These are phyloP conservation scores for Heliconius congener DNA, from an alignment of 1,140 invertebrate genomes.

Conservation along the genomic window DNA sequence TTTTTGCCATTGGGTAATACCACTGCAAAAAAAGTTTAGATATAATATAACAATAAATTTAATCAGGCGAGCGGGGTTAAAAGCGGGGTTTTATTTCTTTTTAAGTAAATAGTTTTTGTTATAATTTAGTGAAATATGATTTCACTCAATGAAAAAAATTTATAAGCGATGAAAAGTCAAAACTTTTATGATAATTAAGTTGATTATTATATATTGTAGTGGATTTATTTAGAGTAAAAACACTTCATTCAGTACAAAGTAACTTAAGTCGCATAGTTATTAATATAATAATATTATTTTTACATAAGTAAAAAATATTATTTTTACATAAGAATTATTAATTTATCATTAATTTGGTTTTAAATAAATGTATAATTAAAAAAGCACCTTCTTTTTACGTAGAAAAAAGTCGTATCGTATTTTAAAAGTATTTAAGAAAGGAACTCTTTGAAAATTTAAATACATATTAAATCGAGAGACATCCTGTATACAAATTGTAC, in stretches of 20 bases:
- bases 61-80: too few species aligned
- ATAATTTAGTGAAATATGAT: neutral
- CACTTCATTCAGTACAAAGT: too few species aligned
- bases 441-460: conserved; percentile 11
- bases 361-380: conserved; percentile 5
- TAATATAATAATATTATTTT: neutral
- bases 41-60: too few species aligned
- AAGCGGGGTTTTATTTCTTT: too few species aligned
- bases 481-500: neutral
- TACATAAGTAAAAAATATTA: neutral
- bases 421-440: neutral
- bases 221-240: neutral
- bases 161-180: neutral
- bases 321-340: neutral
- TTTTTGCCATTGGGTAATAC: too few species aligned
- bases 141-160: neutral
- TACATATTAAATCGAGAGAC: conserved; percentile 4
- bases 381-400: conserved; percentile 4
- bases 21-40: too few species aligned
- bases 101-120: too few species aligned
- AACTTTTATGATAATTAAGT: neutral
- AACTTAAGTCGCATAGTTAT: neutral
- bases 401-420: conserved; percentile 2
- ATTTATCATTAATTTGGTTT: neutral
- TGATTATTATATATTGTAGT: neutral